A percentile compares a stretch with the other conserved stretches of the same genome.
These are phyloP conservation scores for Cichlasoma orientale DNA, from an alignment of 2,797 vertebrate species.

Conservation along the genomic window DNA sequence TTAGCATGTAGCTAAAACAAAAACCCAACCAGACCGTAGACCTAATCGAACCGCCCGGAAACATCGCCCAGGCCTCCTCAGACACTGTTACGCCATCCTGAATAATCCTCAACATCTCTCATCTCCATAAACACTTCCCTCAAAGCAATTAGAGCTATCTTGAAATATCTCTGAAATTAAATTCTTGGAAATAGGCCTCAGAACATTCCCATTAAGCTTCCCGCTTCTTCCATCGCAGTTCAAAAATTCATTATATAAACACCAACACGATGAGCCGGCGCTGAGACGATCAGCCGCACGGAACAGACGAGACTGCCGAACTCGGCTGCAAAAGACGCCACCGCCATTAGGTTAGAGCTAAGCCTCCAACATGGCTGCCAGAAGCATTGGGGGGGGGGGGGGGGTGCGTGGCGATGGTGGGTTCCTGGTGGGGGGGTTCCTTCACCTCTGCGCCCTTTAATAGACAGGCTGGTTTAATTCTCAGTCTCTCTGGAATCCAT, in stretches of 20 bases:
- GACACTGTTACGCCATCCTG: background rate
- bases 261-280: background rate
- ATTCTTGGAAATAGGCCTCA: background rate
- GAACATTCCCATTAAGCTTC: background rate
- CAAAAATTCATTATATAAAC: background rate
- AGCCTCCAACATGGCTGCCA: conserved; percentile 6
- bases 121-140: background rate
- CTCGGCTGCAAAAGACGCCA: background rate
- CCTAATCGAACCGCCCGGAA: background rate
- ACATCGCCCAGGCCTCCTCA: background rate
- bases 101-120: background rate
- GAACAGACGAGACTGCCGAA: background rate
- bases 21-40: background rate
- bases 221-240: background rate
- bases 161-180: background rate
- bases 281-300: background rate
- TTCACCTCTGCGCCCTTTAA: conserved; percentile 62
- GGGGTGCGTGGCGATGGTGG: background rate
- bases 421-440: background rate
- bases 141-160: background rate
- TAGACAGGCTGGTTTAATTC: conserved; percentile 61
- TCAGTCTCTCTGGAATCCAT: conserved; percentile 64
- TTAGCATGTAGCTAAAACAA: too few relatives aligned
- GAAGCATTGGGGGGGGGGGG: background rate
- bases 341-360: background rate